Evolutionary conservation across 2,888 invertebrate species (phyloP), one percentile per base, ranked within the genome.

Genomic region (Synanthedon tipuliformis): DNA sequence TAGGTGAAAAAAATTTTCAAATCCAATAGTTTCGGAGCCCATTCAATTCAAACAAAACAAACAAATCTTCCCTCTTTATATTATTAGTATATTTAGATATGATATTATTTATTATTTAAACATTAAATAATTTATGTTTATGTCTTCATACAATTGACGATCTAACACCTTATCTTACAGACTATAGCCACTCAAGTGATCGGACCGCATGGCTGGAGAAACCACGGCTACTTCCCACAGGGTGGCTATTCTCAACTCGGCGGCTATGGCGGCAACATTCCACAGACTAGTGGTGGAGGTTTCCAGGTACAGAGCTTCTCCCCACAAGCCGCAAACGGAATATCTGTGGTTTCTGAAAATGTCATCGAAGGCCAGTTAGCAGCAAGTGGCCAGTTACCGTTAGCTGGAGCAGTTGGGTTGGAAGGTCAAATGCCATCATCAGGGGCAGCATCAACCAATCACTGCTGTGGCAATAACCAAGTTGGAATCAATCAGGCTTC

Each of bases 391-490:
- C 61, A 60, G 23, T 54, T 63, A 55, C 65, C 69, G 3, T 64
- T 68, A 60, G 49, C 68, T 52, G 62, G 63, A 50, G 64, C 66
- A 1, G 54, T 54, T 12, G 50, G 48, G n/a, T 54, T 56, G 45
- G 23, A 51, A 27, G 52, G 54, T 10, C 27, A 15, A 2, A 40
- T 51, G 48, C 41, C 51, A 0, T 52, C 54, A 3, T 16, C 51
- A 41, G 16, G 34, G 41, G 48, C 50, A 10, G 18, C 23, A 4
- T 41, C 41, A 34, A 56, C 58, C 0, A 57, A 67, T 1, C 77
- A 78, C 52, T 66, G 71, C 11, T 76, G 77, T 41, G 78, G 78
- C 4, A 61, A 61, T 54, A 74, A 75, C 1, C 63, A 57, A 7
- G 63, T 67, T 1, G 71, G 67, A 3, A 71, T 71, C 52, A 58